These are phyloP conservation scores for Dasypus novemcinctus DNA, from an alignment of 2,113 vertebrate species.

Conservation along the genomic window DNA sequence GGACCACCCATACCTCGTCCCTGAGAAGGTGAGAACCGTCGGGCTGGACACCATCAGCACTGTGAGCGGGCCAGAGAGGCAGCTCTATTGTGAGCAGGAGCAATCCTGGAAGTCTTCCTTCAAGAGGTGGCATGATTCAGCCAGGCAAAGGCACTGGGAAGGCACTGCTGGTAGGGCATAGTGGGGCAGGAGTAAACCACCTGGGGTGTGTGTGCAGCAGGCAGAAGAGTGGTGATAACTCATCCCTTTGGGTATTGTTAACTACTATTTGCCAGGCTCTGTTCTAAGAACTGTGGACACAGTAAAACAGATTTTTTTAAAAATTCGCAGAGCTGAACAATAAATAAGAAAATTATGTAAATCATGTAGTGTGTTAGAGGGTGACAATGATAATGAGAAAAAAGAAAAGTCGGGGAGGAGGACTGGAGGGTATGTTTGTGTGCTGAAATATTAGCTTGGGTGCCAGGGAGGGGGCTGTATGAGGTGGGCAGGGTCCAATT, in stretches of 20 bases:
- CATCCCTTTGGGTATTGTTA: neutral
- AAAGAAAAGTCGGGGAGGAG: neutral
- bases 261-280: neutral
- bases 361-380: neutral
- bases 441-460: neutral
- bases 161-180: no score
- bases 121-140: neutral
- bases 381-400: neutral
- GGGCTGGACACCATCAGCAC: neutral
- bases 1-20: no score
- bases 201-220: rapidly evolving
- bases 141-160: neutral
- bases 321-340: neutral
- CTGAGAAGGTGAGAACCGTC: neutral
- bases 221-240: neutral
- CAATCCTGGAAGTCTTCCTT: neutral
- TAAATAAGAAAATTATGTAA: neutral
- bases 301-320: neutral
- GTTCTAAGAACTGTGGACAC: neutral
- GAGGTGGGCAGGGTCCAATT: neutral
- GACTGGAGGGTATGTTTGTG: no score
- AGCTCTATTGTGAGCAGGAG: neutral
- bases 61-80: neutral
- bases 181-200: neutral
- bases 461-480: neutral